Evolutionary conservation across 2,113 vertebrate species (phyloP), one percentile per base, ranked within the genome.

Genomic region (Limanda limanda): DNA sequence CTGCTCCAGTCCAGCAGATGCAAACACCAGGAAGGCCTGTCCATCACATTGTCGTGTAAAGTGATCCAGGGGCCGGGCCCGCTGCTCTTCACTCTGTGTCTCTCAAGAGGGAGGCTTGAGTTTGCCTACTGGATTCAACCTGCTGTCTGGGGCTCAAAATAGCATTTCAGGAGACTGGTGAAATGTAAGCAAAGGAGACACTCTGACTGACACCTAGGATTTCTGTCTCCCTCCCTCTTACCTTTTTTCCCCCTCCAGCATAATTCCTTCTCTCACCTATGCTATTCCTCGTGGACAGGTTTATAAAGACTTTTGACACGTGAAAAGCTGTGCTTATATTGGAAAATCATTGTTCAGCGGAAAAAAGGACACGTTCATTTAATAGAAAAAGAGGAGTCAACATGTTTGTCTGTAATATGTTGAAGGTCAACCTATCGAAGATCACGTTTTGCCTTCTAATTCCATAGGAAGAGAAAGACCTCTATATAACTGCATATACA

Each of bases 61-160:
- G 85, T 77, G 88, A 93, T 91, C 86, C 69, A 45, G 55, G 55
- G 87, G 64, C 84, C 71, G 82, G 84, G 78, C 35, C 78, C 82
- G 86, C 84, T 88, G 65, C 74, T 85, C 90, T 82, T 81, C 77
- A 69, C 85, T 71, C 63, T 64, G 76, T 76, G 65, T 85, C 84
- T 91, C 92, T 85, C 78, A 88, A 81, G 90, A 91, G 89, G 71
- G 82, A 89, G 78, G 82, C 86, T 83, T 77, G 85, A 88, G 90
- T 93, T 93, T 92, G 88, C 91, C 87, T 91, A 81, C 90, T 91
- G 88, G 85, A 93, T 92, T 90, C 90, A 93, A 92, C 86, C 87
- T 91, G 90, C 91, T 89, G 92, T 93, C 89, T 92, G 76, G 76
- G 82, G 87, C 92, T 94, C 91, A 93, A 93, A 94, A 95, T 94